Percentiles rank a stretch among this genome's conserved stretches.
phyloP scores from a whole-genome alignment of 2,113 vertebrate genomes.

The Dascyllus trimaculatus region DNA sequence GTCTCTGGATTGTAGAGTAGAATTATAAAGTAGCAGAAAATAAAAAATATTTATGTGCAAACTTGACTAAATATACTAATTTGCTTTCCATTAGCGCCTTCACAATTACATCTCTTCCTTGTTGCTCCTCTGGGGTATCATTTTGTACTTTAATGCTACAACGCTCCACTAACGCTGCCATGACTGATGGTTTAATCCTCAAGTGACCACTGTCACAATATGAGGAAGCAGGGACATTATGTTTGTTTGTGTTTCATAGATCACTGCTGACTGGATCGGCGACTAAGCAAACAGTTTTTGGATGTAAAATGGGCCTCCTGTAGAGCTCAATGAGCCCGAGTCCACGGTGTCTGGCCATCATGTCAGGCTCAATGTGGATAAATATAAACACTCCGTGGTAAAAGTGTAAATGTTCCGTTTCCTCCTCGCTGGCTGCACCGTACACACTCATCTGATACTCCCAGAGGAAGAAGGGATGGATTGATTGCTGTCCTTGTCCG shows the following conservation, averaged over 20 bases:
- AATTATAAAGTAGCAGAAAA: too few species aligned
- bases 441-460: background rate
- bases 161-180: background rate
- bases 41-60: background rate
- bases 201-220: constrained; percentile 15
- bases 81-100: background rate
- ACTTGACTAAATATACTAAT: background rate
- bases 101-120: background rate
- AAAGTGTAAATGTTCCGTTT: constrained; percentile 26
- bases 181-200: constrained; percentile 2
- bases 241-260: constrained; percentile 28
- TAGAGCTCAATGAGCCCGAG: constrained; percentile 16
- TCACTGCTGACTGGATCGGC: constrained; percentile 6
- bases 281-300: constrained; percentile 7
- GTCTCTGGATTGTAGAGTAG: too few species aligned
- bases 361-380: constrained; percentile 1
- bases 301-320: constrained; percentile 14
- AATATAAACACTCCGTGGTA: constrained; percentile 6
- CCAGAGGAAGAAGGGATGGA: constrained; percentile 26
- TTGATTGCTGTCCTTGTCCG: constrained; percentile 57
- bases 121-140: background rate
- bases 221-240: background rate
- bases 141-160: constrained; percentile 1
- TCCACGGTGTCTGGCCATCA: background rate
- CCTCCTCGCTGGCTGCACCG: constrained; percentile 15